phyloP scores from a whole-genome alignment of 2,113 vertebrate genomes.

The Xenopus laevis region DNA sequence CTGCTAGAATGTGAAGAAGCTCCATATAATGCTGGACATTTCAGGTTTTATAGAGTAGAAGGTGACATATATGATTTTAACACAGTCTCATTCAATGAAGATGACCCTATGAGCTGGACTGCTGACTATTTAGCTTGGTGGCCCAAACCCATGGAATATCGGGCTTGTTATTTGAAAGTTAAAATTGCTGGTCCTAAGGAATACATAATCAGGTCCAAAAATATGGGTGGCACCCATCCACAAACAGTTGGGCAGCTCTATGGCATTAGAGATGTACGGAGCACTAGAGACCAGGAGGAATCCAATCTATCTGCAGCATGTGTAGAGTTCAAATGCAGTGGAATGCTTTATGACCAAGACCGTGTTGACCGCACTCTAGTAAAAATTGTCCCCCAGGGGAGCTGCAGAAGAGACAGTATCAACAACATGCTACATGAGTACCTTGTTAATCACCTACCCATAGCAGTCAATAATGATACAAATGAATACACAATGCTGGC shows the following conservation, averaged over 20 bases:
- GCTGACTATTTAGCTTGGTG: conserved; percentile 96
- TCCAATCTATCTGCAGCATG: conserved; percentile 78
- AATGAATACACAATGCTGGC: conserved; percentile 95
- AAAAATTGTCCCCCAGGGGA: conserved; percentile 88
- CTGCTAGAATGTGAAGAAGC: conserved; percentile 87
- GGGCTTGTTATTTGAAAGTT: conserved; percentile 94
- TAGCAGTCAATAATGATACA: conserved; percentile 92
- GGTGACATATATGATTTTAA: conserved; percentile 91
- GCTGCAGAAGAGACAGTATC: conserved; percentile 79
- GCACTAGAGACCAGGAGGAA: conserved; percentile 75
- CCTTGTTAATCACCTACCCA: conserved; percentile 89
- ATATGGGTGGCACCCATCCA: conserved; percentile 93
- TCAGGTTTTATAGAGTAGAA: conserved; percentile 91
- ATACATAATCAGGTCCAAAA: conserved; percentile 88
- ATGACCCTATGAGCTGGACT: conserved; percentile 95
- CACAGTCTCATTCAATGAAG: conserved; percentile 90
- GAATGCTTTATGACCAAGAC: conserved; percentile 93
- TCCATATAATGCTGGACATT: conserved; percentile 80
- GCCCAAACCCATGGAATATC: conserved; percentile 94
- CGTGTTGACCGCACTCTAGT: conserved; percentile 89
- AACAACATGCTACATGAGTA: conserved; percentile 92
- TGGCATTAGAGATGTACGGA: conserved; percentile 86
- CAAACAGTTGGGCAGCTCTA: conserved; percentile 85
- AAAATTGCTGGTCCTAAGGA: conserved; percentile 81
- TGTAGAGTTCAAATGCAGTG: conserved; percentile 95